These are phyloP conservation scores for Trisateles emortualis DNA, from an alignment of 2,888 invertebrate species.

Conservation along the genomic window DNA sequence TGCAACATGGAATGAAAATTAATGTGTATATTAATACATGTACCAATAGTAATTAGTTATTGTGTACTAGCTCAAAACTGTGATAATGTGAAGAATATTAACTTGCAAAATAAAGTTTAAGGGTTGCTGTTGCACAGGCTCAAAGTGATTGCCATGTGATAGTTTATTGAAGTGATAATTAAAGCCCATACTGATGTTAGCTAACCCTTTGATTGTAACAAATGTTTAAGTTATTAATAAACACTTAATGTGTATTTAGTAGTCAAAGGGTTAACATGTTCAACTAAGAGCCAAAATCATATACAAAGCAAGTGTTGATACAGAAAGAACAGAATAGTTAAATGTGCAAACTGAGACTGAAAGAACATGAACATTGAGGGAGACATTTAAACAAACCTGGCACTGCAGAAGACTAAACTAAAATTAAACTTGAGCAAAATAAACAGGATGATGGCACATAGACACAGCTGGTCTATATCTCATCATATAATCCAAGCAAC, in stretches of 20 bases:
- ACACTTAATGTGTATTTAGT: too few species aligned
- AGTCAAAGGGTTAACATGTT: constrained; percentile 27
- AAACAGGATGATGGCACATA: constrained; percentile 10
- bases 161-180: constrained; percentile 6
- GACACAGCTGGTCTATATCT: constrained; percentile 1
- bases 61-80: constrained; percentile 22
- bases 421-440: constrained; percentile 6
- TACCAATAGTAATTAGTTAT: constrained; percentile 11
- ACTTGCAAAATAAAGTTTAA: constrained; percentile 25
- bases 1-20: constrained; percentile 47
- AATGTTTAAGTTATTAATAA: too few species aligned
- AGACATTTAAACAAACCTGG: constrained; percentile 53
- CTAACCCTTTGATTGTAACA: too few species aligned
- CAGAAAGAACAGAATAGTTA: constrained; percentile 36
- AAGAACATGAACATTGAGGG: constrained; percentile 46
- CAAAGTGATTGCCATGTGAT: constrained; percentile 2
- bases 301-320: constrained; percentile 47
- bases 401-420: constrained; percentile 33
- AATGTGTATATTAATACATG: constrained; percentile 35
- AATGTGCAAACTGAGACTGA: constrained; percentile 53
- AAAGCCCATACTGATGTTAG: constrained; percentile 37
- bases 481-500: constrained; percentile 20
- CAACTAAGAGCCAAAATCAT: constrained; percentile 35
- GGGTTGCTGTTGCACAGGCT: constrained; percentile 16
- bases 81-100: constrained; percentile 24